Evolutionary conservation across 2,113 vertebrate genomes (phyloP).

Genomic region (Aptenodytes forsteri): DNA sequence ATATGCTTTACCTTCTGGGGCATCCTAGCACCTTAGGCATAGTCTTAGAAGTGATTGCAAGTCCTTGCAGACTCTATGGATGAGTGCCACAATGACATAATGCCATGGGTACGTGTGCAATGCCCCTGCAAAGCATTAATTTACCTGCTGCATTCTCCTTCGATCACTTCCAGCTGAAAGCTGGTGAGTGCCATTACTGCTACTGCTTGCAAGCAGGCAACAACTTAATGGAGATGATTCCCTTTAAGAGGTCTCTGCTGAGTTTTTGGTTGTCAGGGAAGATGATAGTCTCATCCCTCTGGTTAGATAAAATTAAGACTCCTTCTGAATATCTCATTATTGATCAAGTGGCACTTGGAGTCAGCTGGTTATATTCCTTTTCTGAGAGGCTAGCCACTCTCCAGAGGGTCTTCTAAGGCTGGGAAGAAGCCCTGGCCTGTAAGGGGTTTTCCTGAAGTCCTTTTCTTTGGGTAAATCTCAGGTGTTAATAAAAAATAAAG

Average conservation of each 20-base stretch:
- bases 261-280: constrained; percentile 69
- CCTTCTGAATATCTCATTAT: constrained; percentile 72
- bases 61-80: not conserved
- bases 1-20: not conserved
- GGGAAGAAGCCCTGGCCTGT: not conserved
- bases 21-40: not conserved
- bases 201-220: constrained; percentile 50
- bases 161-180: constrained; percentile 43
- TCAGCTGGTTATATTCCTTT: constrained; percentile 56
- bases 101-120: not conserved
- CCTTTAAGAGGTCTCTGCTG: constrained; percentile 68
- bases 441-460: not conserved
- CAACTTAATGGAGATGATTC: constrained; percentile 69
- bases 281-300: constrained; percentile 62
- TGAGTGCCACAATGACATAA: not conserved
- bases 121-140: not conserved
- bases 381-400: constrained; percentile 43
- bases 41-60: not conserved
- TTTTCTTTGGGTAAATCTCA: not conserved
- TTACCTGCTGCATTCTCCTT: constrained; percentile 29
- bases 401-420: not conserved
- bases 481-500: not conserved
- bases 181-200: constrained; percentile 52
- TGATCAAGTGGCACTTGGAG: constrained; percentile 68
- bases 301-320: constrained; percentile 70